phyloP scores from a whole-genome alignment of 1,140 invertebrate genomes.

The Heliconius hermathena region DNA sequence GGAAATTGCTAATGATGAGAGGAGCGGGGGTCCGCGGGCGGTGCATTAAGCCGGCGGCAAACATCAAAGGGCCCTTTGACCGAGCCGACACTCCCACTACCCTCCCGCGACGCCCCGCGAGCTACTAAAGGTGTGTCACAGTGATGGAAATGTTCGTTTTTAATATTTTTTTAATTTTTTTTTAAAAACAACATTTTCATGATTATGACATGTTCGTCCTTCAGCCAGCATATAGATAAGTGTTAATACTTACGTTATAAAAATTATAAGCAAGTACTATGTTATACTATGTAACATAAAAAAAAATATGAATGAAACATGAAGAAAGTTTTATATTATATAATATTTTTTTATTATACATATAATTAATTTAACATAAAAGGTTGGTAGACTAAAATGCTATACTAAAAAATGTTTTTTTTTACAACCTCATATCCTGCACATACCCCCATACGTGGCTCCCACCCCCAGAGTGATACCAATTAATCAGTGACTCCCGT shows the following conservation, averaged over 20 bases:
- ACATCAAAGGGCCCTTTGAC: slow-evolving; percentile 81
- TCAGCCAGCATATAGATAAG: background rate
- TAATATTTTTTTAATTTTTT: slow-evolving; percentile 12
- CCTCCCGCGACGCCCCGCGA: slow-evolving; percentile 53
- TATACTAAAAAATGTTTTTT: background rate
- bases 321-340: too few species aligned
- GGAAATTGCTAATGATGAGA: slow-evolving; percentile 81
- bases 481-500: slow-evolving; percentile 69
- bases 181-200: background rate
- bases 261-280: background rate
- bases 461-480: slow-evolving; percentile 50
- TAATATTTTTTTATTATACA: too few species aligned
- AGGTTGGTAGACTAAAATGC: background rate
- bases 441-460: background rate
- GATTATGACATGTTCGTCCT: background rate
- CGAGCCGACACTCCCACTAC: slow-evolving; percentile 76
- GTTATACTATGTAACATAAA: too few species aligned
- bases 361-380: background rate
- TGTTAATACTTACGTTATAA: background rate
- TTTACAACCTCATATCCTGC: background rate
- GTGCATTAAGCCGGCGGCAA: slow-evolving; percentile 80
- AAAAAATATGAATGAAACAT: too few species aligned
- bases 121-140: slow-evolving; percentile 52
- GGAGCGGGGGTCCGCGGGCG: slow-evolving; percentile 73
- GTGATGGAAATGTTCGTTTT: slow-evolving; percentile 3